Conservation (phyloP, 2,113 vertebrate species). For the Gambusia affinis region DNA sequence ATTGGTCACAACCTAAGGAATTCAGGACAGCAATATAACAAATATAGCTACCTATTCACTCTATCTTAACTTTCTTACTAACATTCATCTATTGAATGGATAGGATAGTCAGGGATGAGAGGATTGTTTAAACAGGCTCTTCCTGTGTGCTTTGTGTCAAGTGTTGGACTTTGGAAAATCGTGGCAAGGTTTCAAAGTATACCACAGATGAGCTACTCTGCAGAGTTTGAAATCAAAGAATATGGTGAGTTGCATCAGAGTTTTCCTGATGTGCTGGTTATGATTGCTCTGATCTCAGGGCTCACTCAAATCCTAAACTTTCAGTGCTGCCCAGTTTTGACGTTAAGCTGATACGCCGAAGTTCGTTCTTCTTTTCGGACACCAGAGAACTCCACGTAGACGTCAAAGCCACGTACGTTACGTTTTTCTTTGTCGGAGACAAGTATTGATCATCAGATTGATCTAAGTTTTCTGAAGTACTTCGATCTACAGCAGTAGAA, state of each 20-base stretch:
- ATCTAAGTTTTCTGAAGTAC: too few species aligned
- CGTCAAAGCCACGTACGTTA: constrained; percentile 72
- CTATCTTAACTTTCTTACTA: too few species aligned
- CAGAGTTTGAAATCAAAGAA: constrained; percentile 77
- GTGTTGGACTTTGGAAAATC: constrained; percentile 69
- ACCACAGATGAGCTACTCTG: constrained; percentile 54
- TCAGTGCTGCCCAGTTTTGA: constrained; percentile 85
- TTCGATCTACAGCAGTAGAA: too few species aligned
- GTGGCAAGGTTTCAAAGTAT: constrained; percentile 49
- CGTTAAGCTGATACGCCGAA: constrained; percentile 68
- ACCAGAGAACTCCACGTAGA: constrained; percentile 62
- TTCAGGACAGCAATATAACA: too few species aligned
- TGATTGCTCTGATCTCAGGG: background rate
- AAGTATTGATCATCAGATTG: too few species aligned
- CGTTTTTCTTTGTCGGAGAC: background rate
- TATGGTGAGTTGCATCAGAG: constrained; percentile 62
- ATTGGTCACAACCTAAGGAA: too few species aligned
- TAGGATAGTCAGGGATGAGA: too few species aligned
- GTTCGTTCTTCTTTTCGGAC: constrained; percentile 84
- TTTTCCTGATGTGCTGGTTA: background rate
- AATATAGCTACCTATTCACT: too few species aligned
- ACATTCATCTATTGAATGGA: too few species aligned
- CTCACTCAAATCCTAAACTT: background rate
- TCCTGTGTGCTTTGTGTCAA: constrained; percentile 10
- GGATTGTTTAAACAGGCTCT: too few species aligned